Base-by-base conservation (phyloP, 2,113 vertebrate species). In the Paedocypris sp. region DNA sequence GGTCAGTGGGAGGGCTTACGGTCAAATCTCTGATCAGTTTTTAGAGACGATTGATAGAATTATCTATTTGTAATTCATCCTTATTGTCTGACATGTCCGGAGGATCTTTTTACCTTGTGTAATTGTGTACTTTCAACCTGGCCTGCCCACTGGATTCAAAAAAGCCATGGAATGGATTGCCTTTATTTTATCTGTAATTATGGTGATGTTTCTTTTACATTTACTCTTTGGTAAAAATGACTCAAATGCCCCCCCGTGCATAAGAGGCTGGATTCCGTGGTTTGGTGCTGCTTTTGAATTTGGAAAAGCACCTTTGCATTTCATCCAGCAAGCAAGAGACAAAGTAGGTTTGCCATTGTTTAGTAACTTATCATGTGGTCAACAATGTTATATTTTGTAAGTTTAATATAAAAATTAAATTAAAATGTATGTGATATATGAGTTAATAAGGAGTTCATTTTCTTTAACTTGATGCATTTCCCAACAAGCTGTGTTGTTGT, bases 191-290 rank as follows among this genome's bases (percentile, higher is more conserved):
- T 60, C 25, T 13, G 23, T 66, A 23, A 48, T 43, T 22, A 26
- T 70, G 23, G 35, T 69, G 36, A 26, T 71, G 2, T 64, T 70
- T 66, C 68, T 28, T 15, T 12, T 29, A 8, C 42, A 51, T 52
- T 61, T 74, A 60, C 22, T 83, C 60, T 65, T 80, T 23, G 67
- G 65, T 18, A 74, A 38, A 39, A 57, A 22, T 62, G 73, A 75
- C 5, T 33, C 39, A 0, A 61, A 31, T 36, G 51, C 25, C 39
- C 86, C 83, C 10, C 89, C 86, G 1, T 89, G 84, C 67, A 77
- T 89, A 58, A 6, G 54, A 11, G 79, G 88, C 69, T 88, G 87
- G 86, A 83, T 91, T 64, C 89, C 89, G 9, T 89, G 89, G 87
- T 64, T 90, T 7, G 88, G 88, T 71, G 86, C 83, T 3, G 84